Percentiles rank a stretch among this genome's conserved stretches.
Evolutionary conservation across 1,140 invertebrate species (phyloP).

Genomic region (Heliconius hermathena): DNA sequence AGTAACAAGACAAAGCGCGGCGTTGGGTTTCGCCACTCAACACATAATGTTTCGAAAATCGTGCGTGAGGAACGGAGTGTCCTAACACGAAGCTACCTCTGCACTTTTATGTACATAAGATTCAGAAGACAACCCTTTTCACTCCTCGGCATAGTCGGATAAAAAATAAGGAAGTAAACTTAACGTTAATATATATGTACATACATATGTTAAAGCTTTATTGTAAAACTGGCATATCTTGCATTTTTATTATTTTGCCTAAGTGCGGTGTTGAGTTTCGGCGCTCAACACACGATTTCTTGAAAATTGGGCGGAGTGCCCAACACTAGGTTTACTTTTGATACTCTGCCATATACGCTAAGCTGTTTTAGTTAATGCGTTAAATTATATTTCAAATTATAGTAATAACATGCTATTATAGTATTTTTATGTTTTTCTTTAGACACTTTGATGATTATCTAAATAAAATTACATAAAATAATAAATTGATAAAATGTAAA

Average conservation of each 20-base stretch:
- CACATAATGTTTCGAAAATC: background rate
- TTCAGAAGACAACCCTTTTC: background rate
- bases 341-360: too few relatives aligned
- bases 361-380: too few relatives aligned
- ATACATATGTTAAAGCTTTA: background rate
- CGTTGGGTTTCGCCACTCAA: background rate
- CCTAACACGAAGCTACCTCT: too few relatives aligned
- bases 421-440: background rate
- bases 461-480: background rate
- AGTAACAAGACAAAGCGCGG: background rate
- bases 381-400: too few relatives aligned
- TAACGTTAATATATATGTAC: background rate
- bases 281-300: too few relatives aligned
- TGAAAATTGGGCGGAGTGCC: too few relatives aligned
- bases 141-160: background rate
- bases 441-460: background rate
- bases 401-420: background rate
- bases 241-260: background rate
- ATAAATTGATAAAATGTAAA: background rate
- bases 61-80: too few relatives aligned
- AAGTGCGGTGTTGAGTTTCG: too few relatives aligned
- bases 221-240: background rate
- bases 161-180: constrained; percentile 1
- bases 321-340: too few relatives aligned
- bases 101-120: background rate